Conservation (phyloP, 2,888 invertebrate species). For the Tiphia femorata region DNA sequence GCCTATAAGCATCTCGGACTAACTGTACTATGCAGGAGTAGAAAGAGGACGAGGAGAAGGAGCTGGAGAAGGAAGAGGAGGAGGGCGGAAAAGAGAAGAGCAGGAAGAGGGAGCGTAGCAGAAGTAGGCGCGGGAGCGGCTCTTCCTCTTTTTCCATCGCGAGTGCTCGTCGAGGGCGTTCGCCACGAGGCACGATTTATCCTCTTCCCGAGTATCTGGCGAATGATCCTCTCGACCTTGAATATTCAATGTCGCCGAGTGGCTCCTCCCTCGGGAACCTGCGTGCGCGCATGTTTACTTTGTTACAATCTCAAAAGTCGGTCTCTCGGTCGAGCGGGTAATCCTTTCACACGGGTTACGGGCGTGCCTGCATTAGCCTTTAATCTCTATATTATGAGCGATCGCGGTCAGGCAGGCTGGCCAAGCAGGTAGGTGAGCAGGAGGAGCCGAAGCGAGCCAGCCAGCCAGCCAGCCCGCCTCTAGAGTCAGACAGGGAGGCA, state of each 20-base stretch:
- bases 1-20: too few species aligned
- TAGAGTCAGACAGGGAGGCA: too few species aligned
- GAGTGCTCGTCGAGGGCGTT: not conserved
- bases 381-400: constrained; percentile 42
- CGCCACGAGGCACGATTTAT: constrained; percentile 19
- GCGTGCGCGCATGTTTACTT: constrained; percentile 42
- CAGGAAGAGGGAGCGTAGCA: not conserved
- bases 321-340: constrained; percentile 47
- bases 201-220: too few species aligned
- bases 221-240: constrained; percentile 40
- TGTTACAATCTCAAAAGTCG: constrained; percentile 43
- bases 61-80: constrained; percentile 5
- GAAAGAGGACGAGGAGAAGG: not conserved
- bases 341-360: constrained; percentile 45
- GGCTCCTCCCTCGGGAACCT: constrained; percentile 24
- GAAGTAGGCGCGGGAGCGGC: too few species aligned
- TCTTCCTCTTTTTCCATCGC: constrained; percentile 19
- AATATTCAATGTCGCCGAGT: constrained; percentile 37
- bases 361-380: constrained; percentile 43
- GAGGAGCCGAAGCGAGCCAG: constrained; percentile 5
- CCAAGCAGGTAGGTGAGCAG: too few species aligned
- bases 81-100: not conserved
- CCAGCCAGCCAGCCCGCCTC: not conserved
- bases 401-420: too few species aligned
- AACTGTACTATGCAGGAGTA: not conserved